Base-by-base conservation (phyloP, 2,888 invertebrate species). In the Chelonus formosanus region DNA sequence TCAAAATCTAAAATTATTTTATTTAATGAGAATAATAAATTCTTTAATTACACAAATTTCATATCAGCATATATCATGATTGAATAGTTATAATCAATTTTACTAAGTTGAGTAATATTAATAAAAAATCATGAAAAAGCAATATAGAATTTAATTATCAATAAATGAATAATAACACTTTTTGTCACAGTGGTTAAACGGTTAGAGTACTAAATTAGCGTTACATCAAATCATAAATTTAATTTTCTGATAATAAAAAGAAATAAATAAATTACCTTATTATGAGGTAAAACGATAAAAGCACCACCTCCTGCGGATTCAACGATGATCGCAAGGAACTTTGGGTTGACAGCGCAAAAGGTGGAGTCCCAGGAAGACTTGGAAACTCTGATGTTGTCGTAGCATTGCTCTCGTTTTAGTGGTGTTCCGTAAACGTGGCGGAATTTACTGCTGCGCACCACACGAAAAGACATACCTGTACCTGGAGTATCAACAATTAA, bases 341-440 rank as follows among this genome's bases (percentile, higher is more conserved):
- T 97, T 58, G 98, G 98, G 87, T 98, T 98, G 78, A 98, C 97
- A 75, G 97, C 96, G 88, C 97, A 98, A 86, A 98, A 98, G 74
- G 96, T 96, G 71, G 97, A 96, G 85, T 98, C 98, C 94, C 98
- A 98, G 62, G 97, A 97, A 83, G 97, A 97, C 85, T 97, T 96
- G 72, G 97, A 97, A 73, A 98, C 97, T 84, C 96, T 89, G 80
- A 98, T 92, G 86, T 97, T 97, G 87, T 98, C 98, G 87, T 96
- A 98, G 87, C 97, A 97, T 86, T 96, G 95, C 85, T 98, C 97
- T 85, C 97, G 90, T 87, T 97, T 96, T 76, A 94, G 87, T 77
- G 95, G 91, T 82, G 94, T 93, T 75, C 95, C 96, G 84, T 90
- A 93, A 82, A 98, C 97, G 89, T 98, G 98, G 85, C 97, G 95